Percentiles rank a stretch among this genome's conserved stretches.
Evolutionary conservation across 2,888 invertebrate species (phyloP).

Genomic region (Aleiodes leptofemur): DNA sequence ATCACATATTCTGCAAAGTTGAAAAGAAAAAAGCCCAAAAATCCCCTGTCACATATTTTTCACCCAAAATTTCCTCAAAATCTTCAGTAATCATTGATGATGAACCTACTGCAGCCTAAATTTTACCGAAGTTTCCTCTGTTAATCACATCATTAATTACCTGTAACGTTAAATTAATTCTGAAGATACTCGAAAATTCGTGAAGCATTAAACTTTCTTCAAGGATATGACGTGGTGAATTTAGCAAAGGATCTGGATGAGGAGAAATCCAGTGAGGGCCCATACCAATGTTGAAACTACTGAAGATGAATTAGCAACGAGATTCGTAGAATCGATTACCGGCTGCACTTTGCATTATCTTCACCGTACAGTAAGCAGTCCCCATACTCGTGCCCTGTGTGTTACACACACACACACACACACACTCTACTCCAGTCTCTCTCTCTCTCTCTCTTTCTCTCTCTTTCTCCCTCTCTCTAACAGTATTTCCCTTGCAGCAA

Average conservation of each 20-base stretch:
- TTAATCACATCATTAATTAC: background rate
- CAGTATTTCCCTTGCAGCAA: constrained; percentile 54
- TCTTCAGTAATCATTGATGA: too few relatives aligned
- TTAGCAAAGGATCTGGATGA: background rate
- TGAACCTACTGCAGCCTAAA: background rate
- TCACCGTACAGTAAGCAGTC: constrained; percentile 41
- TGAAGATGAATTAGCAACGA: constrained; percentile 52
- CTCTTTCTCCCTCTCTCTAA: background rate
- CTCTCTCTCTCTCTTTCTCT: constrained; percentile 14
- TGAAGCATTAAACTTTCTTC: background rate
- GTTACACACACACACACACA: too few relatives aligned
- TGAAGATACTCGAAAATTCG: background rate
- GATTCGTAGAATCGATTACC: constrained; percentile 68
- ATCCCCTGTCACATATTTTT: too few relatives aligned
- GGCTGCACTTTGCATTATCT: constrained; percentile 64
- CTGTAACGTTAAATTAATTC: background rate
- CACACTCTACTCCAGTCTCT: background rate
- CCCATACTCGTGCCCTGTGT: background rate
- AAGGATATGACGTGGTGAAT: background rate
- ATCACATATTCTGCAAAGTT: too few relatives aligned
- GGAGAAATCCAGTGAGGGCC: too few relatives aligned
- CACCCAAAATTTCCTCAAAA: too few relatives aligned
- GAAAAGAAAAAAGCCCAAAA: too few relatives aligned
- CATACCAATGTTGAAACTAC: background rate
- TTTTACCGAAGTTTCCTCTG: too few relatives aligned